Evolutionary conservation across 1,140 invertebrate genomes (phyloP), one percentile per base, ranked within the genome.

Genomic region (Pseudomyrmex sp.): DNA sequence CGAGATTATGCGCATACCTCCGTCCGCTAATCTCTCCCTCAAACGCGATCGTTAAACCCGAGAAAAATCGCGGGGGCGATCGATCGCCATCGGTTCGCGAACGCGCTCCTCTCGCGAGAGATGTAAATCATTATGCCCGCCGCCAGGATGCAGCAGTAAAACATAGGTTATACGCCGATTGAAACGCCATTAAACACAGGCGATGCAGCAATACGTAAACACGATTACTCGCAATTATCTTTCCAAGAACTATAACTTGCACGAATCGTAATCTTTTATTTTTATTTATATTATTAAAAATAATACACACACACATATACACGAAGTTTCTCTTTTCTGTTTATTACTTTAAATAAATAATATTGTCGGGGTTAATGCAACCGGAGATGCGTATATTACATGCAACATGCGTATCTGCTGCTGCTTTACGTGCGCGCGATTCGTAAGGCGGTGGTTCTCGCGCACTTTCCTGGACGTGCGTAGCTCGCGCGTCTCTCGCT

Each of bases 381-480:
- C 46, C 20, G 18, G 18, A 44, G 68, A 2, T 13, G 13, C n/a
- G 8, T 65, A 20, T 44, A 20, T 76, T 66, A 35, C 15, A 26
- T 66, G 48, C 68, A 59, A n/a, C 8, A 58, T 68, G 83, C 84
- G 87, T 82, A 72, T 35, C 35, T 10, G 13, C 50, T 13, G 50
- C 50, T 12, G 20, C 2, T 46, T 85, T 74, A 84, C 85, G 74
- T 85, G 87, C 85, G 72, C 58, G 66, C 70, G 82, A 88, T 87
- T 75, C 52, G 13, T 77, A 76, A 87, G 62, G 63, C 56, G 68
- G 15, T 15, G 46, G 48, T 80, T 48, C 61, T 48, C n/a, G 56
- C 12, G 35, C 50, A 77, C 61, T 76, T 76, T 66, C 50, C 50
- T 76, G 35, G 35, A 35, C 35, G 35, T 35, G 35, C 58, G 26